Conservation (phyloP, 2,113 vertebrate genomes). For the Gallinago media region DNA sequence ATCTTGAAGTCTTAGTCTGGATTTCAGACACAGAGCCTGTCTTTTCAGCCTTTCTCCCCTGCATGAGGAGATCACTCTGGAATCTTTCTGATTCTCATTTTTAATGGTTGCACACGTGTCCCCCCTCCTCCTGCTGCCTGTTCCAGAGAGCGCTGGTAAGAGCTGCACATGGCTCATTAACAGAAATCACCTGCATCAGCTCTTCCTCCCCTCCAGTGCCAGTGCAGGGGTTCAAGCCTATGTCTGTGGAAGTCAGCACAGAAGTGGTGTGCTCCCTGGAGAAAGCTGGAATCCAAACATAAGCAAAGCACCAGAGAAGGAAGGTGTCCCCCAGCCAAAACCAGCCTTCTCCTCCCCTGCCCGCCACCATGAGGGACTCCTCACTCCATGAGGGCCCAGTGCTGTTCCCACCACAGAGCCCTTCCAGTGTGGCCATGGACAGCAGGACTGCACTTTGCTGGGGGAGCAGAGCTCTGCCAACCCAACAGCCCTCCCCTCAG, state of each 20-base stretch:
- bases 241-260: neutral
- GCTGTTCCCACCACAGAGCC: neutral
- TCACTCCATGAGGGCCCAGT: no score
- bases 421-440: neutral
- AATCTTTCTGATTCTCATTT: neutral
- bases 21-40: neutral
- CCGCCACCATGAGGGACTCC: fast-evolving
- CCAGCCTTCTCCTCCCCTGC: neutral
- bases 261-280: neutral
- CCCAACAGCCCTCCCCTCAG: neutral
- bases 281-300: neutral
- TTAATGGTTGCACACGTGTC: neutral
- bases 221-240: neutral
- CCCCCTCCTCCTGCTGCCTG: neutral
- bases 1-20: neutral
- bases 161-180: neutral
- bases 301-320: neutral
- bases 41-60: neutral
- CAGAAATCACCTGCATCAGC: neutral
- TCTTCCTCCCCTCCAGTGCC: neutral
- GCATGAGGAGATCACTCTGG: neutral
- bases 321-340: neutral
- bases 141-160: neutral
- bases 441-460: neutral
- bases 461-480: neutral